phyloP scores from a whole-genome alignment of 2,113 vertebrate species.

The Prochilodus magdalenae region DNA sequence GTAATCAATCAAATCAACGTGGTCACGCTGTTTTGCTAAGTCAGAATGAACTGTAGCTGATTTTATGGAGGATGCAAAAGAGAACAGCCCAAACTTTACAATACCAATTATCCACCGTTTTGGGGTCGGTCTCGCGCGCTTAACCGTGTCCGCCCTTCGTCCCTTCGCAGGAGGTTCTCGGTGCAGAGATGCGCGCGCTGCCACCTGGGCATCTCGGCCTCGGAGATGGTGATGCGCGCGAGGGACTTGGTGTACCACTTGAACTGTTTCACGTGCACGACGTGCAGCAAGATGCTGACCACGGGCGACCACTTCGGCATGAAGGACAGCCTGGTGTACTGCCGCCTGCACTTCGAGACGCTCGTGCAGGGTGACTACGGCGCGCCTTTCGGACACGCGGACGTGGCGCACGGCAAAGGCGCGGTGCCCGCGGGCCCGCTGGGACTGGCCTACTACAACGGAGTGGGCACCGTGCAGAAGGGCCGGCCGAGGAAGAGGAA shows the following conservation, averaged over 20 bases:
- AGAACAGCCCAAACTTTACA: not conserved
- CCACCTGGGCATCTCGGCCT: constrained; percentile 98
- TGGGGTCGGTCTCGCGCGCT: not conserved
- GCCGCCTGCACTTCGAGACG: constrained; percentile 98
- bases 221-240: constrained; percentile 99
- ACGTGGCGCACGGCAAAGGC: constrained; percentile 89
- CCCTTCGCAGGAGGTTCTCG: constrained; percentile 95
- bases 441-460: constrained; percentile 98
- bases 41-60: too few relatives aligned
- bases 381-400: constrained; percentile 92
- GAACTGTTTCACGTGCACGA: constrained; percentile 98
- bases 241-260: constrained; percentile 98
- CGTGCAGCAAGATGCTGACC: constrained; percentile 98
- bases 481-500: constrained; percentile 96
- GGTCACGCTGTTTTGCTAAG: not conserved
- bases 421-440: constrained; percentile 88
- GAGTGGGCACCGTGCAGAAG: constrained; percentile 96
- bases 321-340: constrained; percentile 99
- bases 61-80: too few relatives aligned
- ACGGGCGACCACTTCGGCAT: constrained; percentile 99
- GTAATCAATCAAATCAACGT: not conserved
- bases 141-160: constrained; percentile 37
- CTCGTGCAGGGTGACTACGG: constrained; percentile 97
- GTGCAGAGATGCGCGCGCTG: constrained; percentile 98
- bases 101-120: not conserved